Base-by-base conservation (phyloP, 2,888 invertebrate genomes). In the Torymus tubicola region DNA sequence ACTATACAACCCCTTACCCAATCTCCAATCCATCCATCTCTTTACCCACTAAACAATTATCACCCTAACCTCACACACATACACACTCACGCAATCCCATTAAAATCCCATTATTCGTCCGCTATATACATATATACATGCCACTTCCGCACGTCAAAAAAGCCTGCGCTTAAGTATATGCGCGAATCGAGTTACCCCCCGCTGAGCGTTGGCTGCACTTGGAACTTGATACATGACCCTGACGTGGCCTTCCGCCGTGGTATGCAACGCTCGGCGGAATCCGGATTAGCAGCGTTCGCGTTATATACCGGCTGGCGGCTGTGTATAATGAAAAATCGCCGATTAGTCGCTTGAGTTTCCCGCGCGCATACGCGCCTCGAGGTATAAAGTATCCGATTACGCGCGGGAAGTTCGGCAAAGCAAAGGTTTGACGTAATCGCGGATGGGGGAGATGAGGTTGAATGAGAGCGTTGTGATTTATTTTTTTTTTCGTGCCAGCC, bases 201-300 rank as follows among this genome's bases (percentile, higher is more conserved):
- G 18, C 64, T 12, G 2, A 2, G 24, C 53, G 42, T 13, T 2
- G 85, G 87, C 84, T 85, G 86, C 84, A 87, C 85, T 85, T 84
- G 84, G 88, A 89, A 89, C 89, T 88, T 88, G 89, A 89, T 88
- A 87, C 89, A 87, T 88, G 89, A 89, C 89, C 89, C 88, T 89
- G 89, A 57, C 52, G 31, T 10, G 73, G 63, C 78, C 78, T 78
- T 78, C 78, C 78, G 14, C 64, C 55, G 55, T 31, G 52, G 65
- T 65, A 52, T 57, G 67, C 58, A 42, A 42, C 21, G 60, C 73
- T 74, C 42, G 42, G 42, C 42, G 42, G 42, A 74, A 74, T 74
- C 74, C 63, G 74, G 74, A 74, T 57, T 65, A 42, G 8, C 42
- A 8, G 65, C 65, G 58, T 50, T 57, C 53, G 58, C 60, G 70